Conservation (phyloP, 1,140 invertebrate species). For the Bombus affinis region DNA sequence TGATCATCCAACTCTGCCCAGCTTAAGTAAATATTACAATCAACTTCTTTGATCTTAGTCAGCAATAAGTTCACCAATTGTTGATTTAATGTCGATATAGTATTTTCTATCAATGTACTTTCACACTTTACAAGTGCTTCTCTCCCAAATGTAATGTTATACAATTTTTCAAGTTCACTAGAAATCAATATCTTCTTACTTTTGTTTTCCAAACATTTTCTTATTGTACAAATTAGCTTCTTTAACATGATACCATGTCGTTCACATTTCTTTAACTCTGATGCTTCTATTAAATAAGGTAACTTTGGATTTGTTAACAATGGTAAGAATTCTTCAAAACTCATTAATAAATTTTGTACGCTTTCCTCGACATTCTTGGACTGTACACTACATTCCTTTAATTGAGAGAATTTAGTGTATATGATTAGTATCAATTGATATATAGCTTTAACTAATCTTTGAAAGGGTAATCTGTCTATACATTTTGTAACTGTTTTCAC, state of each 20-base stretch:
- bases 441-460: constrained; percentile 61
- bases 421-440: constrained; percentile 54
- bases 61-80: constrained; percentile 68
- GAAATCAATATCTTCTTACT: constrained; percentile 11
- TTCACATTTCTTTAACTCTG: constrained; percentile 55
- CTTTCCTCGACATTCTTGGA: constrained; percentile 51
- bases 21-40: constrained; percentile 72
- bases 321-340: constrained; percentile 70
- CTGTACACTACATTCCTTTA: constrained; percentile 60
- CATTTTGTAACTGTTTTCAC: constrained; percentile 67
- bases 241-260: constrained; percentile 72
- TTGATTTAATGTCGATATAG: constrained; percentile 59
- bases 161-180: constrained; percentile 63
- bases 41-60: constrained; percentile 72
- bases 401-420: constrained; percentile 68
- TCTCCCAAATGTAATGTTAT: constrained; percentile 74
- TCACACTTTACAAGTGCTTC: constrained; percentile 51
- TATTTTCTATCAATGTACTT: constrained; percentile 10
- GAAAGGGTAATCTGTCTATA: constrained; percentile 66
- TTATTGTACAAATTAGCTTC: constrained; percentile 62
- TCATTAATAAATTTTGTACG: constrained; percentile 55
- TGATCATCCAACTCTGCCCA: constrained; percentile 75
- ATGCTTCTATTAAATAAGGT: constrained; percentile 42
- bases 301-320: constrained; percentile 61
- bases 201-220: constrained; percentile 55